Percentiles rank a stretch among this genome's conserved stretches.
phyloP scores from a whole-genome alignment of 2,113 vertebrate species.

The Cricetomys ansorgei region DNA sequence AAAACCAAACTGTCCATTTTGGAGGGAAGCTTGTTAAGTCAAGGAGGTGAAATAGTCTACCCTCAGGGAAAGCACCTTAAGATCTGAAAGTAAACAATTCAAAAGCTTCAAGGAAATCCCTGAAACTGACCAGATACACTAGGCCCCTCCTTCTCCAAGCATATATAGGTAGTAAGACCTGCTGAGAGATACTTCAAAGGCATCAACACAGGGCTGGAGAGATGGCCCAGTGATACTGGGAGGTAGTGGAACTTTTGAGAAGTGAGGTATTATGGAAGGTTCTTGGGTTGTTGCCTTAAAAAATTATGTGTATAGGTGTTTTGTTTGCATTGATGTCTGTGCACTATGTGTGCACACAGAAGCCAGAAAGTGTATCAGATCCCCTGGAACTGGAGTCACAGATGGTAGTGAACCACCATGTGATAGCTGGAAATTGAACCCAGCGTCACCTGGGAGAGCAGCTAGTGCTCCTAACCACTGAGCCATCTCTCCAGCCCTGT shows the following conservation, averaged over 20 bases:
- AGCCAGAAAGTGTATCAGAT: not conserved
- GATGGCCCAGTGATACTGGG: not conserved
- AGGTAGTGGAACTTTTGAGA: not conserved
- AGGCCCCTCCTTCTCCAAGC: not conserved
- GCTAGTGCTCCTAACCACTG: not conserved
- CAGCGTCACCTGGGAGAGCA: not conserved
- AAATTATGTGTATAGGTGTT: too few relatives aligned
- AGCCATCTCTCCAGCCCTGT: not conserved
- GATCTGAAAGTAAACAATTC: not conserved
- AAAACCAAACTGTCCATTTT: not conserved
- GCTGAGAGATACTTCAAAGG: too few relatives aligned
- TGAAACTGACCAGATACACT: not conserved
- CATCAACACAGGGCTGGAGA: too few relatives aligned
- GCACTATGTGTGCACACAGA: too few relatives aligned
- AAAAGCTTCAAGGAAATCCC: not conserved
- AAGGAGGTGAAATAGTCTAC: too few relatives aligned
- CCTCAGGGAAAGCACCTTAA: not conserved
- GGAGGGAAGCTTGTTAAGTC: not conserved
- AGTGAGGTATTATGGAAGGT: not conserved
- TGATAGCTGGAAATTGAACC: not conserved
- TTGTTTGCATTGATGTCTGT: not conserved
- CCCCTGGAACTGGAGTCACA: not conserved
- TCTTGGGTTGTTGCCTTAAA: not conserved
- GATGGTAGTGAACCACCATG: not conserved
- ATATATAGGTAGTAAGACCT: not conserved